Evolutionary conservation across 1,140 invertebrate genomes (phyloP).

Genomic region (Bombus difficillimus): DNA sequence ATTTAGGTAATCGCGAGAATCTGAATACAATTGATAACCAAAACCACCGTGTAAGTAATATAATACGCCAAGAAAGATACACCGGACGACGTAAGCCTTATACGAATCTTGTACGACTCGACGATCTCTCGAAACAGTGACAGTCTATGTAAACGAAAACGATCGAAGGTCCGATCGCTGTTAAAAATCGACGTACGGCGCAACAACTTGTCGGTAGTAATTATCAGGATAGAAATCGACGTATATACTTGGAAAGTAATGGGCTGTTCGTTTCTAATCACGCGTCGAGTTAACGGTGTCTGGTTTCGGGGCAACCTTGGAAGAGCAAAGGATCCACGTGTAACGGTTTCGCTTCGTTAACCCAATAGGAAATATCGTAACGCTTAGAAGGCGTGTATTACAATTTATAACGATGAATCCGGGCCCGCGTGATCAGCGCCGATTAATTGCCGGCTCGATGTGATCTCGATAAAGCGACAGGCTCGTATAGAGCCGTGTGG

Average conservation of each 20-base stretch:
- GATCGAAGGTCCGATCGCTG: neutral
- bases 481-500: neutral
- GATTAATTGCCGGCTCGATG: constrained; percentile 64
- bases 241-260: constrained; percentile 39
- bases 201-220: constrained; percentile 14
- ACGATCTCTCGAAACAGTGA: neutral
- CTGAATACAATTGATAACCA: neutral
- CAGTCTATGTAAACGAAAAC: neutral
- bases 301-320: constrained; percentile 53
- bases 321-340: constrained; percentile 48
- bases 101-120: neutral
- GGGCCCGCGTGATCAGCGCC: constrained; percentile 50
- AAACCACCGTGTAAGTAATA: neutral
- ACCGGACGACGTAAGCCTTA: neutral
- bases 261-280: constrained; percentile 9
- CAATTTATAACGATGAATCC: constrained; percentile 56
- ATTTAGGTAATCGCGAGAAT: neutral
- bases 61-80: neutral
- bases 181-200: neutral
- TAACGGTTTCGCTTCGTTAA: constrained; percentile 63
- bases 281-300: constrained; percentile 8
- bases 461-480: constrained; percentile 51
- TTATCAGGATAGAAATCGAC: constrained; percentile 29
- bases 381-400: constrained; percentile 65
- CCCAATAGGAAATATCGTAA: constrained; percentile 59